Base-by-base conservation (phyloP, 2,888 invertebrate genomes). In the Orchesella flavescens region DNA sequence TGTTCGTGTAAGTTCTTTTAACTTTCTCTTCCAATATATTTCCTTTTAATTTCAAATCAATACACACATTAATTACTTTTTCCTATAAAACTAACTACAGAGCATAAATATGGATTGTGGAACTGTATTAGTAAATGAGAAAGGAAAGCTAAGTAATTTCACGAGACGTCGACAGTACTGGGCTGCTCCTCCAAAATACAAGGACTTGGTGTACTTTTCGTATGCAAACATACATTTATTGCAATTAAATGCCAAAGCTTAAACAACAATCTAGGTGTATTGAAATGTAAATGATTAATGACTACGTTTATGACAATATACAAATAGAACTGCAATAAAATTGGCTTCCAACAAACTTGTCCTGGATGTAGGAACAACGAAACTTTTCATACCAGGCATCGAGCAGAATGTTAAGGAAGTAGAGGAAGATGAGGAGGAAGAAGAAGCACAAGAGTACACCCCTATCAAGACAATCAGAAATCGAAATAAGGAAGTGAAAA, bases 71-170 rank as follows among this genome's bases (percentile, higher is more conserved):
- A n/a, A n/a, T n/a, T n/a, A n/a, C n/a, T n/a, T n/a, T n/a, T n/a
- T n/a, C n/a, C 34, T 34, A 24, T 3, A 65, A 65, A 34, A n/a
- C 12, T 65, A 1, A 21, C 9, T 23, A 65, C 12, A 84, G 84
- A 72, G 69, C 5, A 69, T 85, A 7, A 57, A 53, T 24, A 77
- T 82, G 65, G 73, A 82, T 23, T 85, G 84, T 49, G 81, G 81
- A 61, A 23, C 72, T 4, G 74, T 73, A 15, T 53, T 78, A n/a
- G 72, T 55, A 1, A 65, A 72, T 24, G 53, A 71, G 17, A 53
- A 73, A 24, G 84, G 76, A 0, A 19, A 1, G 5, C 1, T 72
- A n/a, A 5, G 15, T 12, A 84, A 79, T n/a, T 59, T 53, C 43
- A 82, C 73, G 17, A 43, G 44, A 19, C 71, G 59, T 24, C 63